Conservation (phyloP, 2,888 invertebrate species). For the Hofmannophila pseudospretella region DNA sequence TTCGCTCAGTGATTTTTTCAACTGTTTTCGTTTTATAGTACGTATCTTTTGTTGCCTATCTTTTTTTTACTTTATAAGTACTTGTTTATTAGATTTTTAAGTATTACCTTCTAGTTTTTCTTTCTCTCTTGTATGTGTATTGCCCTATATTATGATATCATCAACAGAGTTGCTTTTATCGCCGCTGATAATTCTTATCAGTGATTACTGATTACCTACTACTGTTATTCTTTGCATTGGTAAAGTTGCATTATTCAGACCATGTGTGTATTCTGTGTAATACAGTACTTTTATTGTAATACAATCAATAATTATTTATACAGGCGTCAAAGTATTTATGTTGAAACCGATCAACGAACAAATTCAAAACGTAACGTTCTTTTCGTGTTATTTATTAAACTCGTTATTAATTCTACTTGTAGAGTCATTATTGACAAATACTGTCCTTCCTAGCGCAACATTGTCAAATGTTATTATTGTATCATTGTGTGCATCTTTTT, state of each 20-base stretch:
- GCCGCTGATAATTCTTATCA: conserved; percentile 61
- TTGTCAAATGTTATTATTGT: too few species aligned
- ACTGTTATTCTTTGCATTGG: conserved; percentile 38
- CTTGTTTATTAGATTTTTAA: conserved; percentile 20
- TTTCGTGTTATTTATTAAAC: too few species aligned
- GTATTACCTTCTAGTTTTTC: conserved; percentile 22
- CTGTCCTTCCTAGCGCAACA: too few species aligned
- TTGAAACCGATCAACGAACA: neutral
- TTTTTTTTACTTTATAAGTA: conserved; percentile 20
- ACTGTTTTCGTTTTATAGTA: conserved; percentile 55
- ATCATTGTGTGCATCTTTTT: too few species aligned
- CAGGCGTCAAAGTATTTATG: too few species aligned
- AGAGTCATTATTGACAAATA: too few species aligned
- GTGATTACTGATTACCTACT: too few species aligned
- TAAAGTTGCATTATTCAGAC: conserved; percentile 13
- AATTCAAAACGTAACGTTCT: conserved; percentile 8
- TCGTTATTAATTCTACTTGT: too few species aligned
- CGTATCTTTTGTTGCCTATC: conserved; percentile 27
- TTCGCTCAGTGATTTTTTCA: conserved; percentile 50
- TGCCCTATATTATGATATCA: conserved; percentile 46
- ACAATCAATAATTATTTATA: too few species aligned
- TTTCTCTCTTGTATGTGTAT: conserved; percentile 3
- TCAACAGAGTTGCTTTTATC: conserved; percentile 69
- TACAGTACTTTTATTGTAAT: neutral
- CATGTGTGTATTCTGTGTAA: neutral